Evolutionary conservation across 2,888 invertebrate genomes (phyloP).

Genomic region (Hedychridium roseum): DNA sequence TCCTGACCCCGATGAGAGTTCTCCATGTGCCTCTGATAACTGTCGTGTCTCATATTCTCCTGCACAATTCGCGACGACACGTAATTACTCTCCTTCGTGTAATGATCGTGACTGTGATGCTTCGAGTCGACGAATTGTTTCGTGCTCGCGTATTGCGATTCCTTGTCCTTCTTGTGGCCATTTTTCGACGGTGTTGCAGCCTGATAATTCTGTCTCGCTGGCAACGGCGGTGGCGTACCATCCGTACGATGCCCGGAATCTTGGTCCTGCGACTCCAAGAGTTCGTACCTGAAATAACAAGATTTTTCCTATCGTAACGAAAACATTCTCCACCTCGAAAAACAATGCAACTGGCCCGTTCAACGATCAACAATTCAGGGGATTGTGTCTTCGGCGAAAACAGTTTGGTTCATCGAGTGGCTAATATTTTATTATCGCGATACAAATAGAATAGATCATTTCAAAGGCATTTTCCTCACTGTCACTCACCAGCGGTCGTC

Average conservation of each 20-base stretch:
- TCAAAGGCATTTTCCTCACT: neutral
- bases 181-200: constrained; percentile 43
- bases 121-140: constrained; percentile 46
- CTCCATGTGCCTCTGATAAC: constrained; percentile 60
- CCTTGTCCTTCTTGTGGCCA: constrained; percentile 52
- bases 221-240: constrained; percentile 68
- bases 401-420: no score
- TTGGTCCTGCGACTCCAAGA: constrained; percentile 65
- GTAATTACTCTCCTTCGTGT: constrained; percentile 55
- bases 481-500: constrained; percentile 71
- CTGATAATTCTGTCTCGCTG: constrained; percentile 62
- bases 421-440: no score
- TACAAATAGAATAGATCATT: neutral
- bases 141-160: constrained; percentile 48
- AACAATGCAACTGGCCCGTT: no score
- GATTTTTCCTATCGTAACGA: neutral
- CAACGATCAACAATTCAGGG: constrained; percentile 19
- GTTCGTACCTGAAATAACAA: constrained; percentile 62
- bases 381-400: neutral
- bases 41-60: constrained; percentile 51
- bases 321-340: no score
- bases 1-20: constrained; percentile 52
- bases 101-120: constrained; percentile 52
- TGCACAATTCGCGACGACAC: constrained; percentile 53
- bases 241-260: constrained; percentile 54